Evolutionary conservation across 92 coral and sea anemone species (phyloP), one percentile per base, ranked within the genome.

Genomic region (Actinostola sp.): DNA sequence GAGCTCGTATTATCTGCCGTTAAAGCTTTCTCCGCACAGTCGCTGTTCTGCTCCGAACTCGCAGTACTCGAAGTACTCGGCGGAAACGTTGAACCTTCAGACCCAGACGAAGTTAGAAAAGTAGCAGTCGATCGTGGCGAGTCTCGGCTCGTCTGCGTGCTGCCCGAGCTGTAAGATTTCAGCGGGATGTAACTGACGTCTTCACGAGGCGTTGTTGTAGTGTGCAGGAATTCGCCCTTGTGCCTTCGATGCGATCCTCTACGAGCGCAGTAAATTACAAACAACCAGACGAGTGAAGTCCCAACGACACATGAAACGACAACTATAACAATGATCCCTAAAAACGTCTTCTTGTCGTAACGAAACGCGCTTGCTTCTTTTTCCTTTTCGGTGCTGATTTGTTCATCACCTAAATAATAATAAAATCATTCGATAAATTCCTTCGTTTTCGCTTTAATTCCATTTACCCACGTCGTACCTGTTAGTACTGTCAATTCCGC

Each of bases 41-140:
- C 81, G 54, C 89, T 79, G 24, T 82, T 81, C 7, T 61, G 86
- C 70, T 87, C 92, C 29, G 92, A 82, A 32, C 84, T 76, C 25
- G 89, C 68, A 16, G 87, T 78, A 44, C 78, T 76, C 25, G 89
- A 66, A 16, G 87, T 78, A 44, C 78, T 80, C 6, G 73, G 87
- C 20, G 87, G 82, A 38, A 87, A 85, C 52, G 92, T 76, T 45
- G 93, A 79, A 27, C 81, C 89, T 55, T 89, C 89, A 24, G 97
- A 83, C 20, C 79, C 97, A 4, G 89, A 71, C 16, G 96, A 82
- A 20, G 96, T 77, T 3, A 87, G 59, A 72, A 87, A 91, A 3
- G 97, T 91, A 10, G 97, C 97, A 13, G 97, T 91, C 13, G 97
- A 91, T 8, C 97, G 70, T 13, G 97, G 97, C 5, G 97, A 91